Percentiles rank a stretch among this genome's conserved stretches.
phyloP scores from a whole-genome alignment of 1,140 invertebrate genomes.

The Drosophila nasuta region DNA sequence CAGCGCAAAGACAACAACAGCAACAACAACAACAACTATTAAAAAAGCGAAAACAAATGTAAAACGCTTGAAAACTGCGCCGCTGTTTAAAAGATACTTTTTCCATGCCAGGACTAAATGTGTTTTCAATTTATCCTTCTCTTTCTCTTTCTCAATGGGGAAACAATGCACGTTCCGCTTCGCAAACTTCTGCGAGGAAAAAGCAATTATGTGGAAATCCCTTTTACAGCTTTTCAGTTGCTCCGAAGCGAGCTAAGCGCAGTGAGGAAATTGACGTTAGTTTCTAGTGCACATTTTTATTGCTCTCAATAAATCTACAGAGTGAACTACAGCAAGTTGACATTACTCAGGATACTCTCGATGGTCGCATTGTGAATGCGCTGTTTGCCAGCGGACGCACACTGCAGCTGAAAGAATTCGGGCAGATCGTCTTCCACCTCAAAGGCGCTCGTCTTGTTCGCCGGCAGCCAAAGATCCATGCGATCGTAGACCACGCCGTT shows the following conservation, averaged over 20 bases:
- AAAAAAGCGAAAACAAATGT: no score
- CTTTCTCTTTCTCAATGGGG: neutral
- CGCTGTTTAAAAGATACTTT: neutral
- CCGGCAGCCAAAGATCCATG: conserved; percentile 88
- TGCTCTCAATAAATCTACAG: conserved; percentile 39
- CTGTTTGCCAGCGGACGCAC: conserved; percentile 32
- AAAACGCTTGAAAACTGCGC: neutral
- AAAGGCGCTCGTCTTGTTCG: conserved; percentile 61
- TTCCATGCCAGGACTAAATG: neutral
- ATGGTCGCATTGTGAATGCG: conserved; percentile 61
- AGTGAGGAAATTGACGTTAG: conserved; percentile 18
- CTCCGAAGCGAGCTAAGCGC: neutral
- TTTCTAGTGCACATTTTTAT: conserved; percentile 49
- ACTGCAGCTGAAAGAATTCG: conserved; percentile 76
- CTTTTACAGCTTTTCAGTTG: conserved; percentile 4
- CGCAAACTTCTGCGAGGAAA: conserved; percentile 6
- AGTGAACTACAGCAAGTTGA: conserved; percentile 69
- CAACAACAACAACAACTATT: neutral
- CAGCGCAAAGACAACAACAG: conserved; percentile 42
- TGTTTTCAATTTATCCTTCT: neutral
- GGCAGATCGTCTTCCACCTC: conserved; percentile 71
- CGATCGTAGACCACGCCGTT: conserved; percentile 97
- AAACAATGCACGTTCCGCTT: neutral
- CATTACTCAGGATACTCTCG: conserved; percentile 80
- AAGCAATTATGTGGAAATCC: conserved; percentile 37